Evolutionary conservation across 2,797 vertebrate genomes (phyloP).

Genomic region (Heteromormyrus szaboi): DNA sequence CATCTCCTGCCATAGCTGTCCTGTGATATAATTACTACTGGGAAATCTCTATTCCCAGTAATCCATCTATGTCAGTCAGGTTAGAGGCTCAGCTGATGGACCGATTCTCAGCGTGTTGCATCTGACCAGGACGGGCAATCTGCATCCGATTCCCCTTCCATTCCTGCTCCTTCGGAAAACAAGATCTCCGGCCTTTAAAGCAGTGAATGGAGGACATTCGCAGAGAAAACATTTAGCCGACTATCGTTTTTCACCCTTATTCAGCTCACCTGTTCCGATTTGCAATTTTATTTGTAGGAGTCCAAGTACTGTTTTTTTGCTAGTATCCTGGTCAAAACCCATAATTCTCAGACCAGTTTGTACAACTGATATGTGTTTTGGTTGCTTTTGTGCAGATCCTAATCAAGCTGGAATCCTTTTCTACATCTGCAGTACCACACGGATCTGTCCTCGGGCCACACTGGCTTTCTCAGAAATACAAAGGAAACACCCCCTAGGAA

Average conservation of each 20-base stretch:
- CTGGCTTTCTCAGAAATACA: neutral
- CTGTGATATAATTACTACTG: conserved; percentile 78
- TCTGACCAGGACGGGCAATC: conserved; percentile 68
- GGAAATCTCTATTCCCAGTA: conserved; percentile 75
- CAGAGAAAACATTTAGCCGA: neutral
- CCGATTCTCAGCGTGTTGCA: conserved; percentile 76
- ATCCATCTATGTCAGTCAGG: conserved; percentile 77
- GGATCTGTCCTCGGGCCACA: neutral
- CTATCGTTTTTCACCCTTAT: neutral
- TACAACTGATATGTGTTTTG: neutral
- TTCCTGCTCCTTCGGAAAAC: conserved; percentile 30
- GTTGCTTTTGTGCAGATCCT: neutral
- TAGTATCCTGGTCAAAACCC: neutral
- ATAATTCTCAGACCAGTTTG: neutral
- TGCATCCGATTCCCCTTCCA: conserved; percentile 67
- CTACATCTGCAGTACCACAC: neutral
- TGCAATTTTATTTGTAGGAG: neutral
- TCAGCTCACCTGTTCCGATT: neutral
- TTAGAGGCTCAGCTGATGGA: conserved; percentile 67
- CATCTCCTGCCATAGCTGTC: conserved; percentile 60
- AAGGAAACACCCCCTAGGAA: neutral
- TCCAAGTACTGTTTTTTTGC: neutral
- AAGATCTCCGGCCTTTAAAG: neutral
- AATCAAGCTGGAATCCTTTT: neutral
- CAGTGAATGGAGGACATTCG: neutral